A percentile compares a stretch with the other conserved stretches of the same genome.
Evolutionary conservation across 2,888 invertebrate genomes (phyloP).

Genomic region (Dastarcus helophoroides): DNA sequence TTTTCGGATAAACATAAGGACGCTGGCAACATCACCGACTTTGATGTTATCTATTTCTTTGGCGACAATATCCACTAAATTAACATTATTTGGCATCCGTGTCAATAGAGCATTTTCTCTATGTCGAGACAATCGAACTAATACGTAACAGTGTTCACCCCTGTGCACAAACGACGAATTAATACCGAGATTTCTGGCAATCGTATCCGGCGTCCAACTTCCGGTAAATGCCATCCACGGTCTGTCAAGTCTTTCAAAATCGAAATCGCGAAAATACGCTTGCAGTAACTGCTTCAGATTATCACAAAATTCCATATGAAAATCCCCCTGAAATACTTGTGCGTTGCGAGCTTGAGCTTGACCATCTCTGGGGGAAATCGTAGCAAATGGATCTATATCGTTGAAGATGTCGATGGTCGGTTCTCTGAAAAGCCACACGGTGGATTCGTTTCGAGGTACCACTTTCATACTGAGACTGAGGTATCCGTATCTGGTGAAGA

Average conservation of each 20-base stretch:
- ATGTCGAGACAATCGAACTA: constrained; percentile 57
- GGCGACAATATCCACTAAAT: constrained; percentile 57
- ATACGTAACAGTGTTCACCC: constrained; percentile 69
- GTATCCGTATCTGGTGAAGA: constrained; percentile 49
- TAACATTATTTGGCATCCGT: constrained; percentile 51
- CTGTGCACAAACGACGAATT: constrained; percentile 71
- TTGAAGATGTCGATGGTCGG: constrained; percentile 59
- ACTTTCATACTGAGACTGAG: constrained; percentile 45
- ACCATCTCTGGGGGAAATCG: no score
- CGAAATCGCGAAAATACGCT: constrained; percentile 80
- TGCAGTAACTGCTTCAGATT: constrained; percentile 73
- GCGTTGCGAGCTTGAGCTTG: no score
- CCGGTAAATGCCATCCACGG: constrained; percentile 83
- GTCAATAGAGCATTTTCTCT: constrained; percentile 61
- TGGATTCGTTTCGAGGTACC: constrained; percentile 62
- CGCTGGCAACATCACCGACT: constrained; percentile 62
- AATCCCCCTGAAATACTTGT: constrained; percentile 71
- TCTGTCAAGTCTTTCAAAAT: constrained; percentile 68
- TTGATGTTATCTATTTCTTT: constrained; percentile 56
- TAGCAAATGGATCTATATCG: constrained; percentile 45
- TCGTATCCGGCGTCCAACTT: constrained; percentile 69
- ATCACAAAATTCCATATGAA: constrained; percentile 90
- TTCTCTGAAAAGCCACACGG: constrained; percentile 52
- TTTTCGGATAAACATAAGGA: constrained; percentile 68
- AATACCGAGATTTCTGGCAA: constrained; percentile 74